These are phyloP conservation scores for Cyprinodon brontotheroides DNA, from an alignment of 2,113 vertebrate species.

Conservation along the genomic window DNA sequence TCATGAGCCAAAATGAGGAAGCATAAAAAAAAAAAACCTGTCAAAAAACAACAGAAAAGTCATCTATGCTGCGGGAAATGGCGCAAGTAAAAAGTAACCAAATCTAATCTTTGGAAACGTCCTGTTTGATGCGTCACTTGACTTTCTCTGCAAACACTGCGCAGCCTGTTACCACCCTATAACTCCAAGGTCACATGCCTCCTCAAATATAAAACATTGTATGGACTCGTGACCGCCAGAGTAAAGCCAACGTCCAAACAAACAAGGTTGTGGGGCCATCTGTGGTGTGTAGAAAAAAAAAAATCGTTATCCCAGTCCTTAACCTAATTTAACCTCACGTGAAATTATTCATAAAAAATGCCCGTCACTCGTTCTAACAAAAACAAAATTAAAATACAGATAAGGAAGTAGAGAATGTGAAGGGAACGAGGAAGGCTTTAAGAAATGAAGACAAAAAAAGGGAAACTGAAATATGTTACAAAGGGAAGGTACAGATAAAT, in stretches of 20 bases:
- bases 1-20: background rate
- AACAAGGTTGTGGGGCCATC: background rate
- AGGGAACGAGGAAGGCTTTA: background rate
- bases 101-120: background rate
- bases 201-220: slow-evolving; percentile 42
- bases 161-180: slow-evolving; percentile 2
- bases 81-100: slow-evolving; percentile 1
- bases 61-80: background rate
- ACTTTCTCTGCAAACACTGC: background rate
- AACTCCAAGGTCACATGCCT: slow-evolving; percentile 47
- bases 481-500: background rate
- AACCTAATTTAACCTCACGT: background rate
- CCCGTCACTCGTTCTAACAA: slow-evolving; percentile 8
- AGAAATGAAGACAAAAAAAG: background rate
- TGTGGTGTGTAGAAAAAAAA: background rate
- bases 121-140: background rate
- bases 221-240: slow-evolving; percentile 47
- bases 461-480: background rate
- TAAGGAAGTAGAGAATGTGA: slow-evolving; percentile 1
- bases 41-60: background rate
- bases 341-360: background rate
- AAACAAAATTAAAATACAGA: slow-evolving; percentile 48
- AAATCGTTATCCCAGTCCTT: background rate
- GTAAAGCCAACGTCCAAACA: slow-evolving; percentile 9
- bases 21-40: background rate